phyloP scores from a whole-genome alignment of 2,797 vertebrate species.

The Cichlasoma orientale region DNA sequence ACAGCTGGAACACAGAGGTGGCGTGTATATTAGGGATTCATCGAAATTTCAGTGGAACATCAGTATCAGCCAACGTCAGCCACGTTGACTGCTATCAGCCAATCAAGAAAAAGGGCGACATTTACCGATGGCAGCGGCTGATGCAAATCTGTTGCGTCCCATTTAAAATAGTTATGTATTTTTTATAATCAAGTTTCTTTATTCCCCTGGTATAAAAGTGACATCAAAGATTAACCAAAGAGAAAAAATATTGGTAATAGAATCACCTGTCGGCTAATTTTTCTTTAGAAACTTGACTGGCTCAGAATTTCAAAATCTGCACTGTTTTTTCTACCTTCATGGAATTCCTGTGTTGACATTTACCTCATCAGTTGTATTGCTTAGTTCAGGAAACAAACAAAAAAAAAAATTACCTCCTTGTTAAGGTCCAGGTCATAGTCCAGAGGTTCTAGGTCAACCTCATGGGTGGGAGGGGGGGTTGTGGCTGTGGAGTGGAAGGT shows the following conservation, averaged over 20 bases:
- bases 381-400: background rate
- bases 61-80: background rate
- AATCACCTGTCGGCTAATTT: too few relatives aligned
- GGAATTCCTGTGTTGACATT: background rate
- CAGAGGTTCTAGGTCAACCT: constrained; percentile 89
- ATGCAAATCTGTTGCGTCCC: background rate
- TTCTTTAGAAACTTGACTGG: too few relatives aligned
- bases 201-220: background rate
- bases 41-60: background rate
- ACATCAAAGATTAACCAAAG: background rate
- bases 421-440: constrained; percentile 93
- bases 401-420: constrained; percentile 85
- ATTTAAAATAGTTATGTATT: background rate
- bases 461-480: constrained; percentile 79
- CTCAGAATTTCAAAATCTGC: background rate
- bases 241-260: background rate
- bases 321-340: background rate
- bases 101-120: background rate
- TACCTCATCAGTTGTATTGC: background rate
- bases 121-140: background rate
- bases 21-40: background rate
- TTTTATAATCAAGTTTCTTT: background rate
- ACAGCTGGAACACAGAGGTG: constrained; percentile 79
- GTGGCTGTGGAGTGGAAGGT: constrained; percentile 80
- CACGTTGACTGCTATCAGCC: background rate